A percentile compares a stretch with the other conserved stretches of the same genome.
These are phyloP conservation scores for Lophura nycthemera DNA, from an alignment of 2,113 vertebrate genomes.

Conservation along the genomic window DNA sequence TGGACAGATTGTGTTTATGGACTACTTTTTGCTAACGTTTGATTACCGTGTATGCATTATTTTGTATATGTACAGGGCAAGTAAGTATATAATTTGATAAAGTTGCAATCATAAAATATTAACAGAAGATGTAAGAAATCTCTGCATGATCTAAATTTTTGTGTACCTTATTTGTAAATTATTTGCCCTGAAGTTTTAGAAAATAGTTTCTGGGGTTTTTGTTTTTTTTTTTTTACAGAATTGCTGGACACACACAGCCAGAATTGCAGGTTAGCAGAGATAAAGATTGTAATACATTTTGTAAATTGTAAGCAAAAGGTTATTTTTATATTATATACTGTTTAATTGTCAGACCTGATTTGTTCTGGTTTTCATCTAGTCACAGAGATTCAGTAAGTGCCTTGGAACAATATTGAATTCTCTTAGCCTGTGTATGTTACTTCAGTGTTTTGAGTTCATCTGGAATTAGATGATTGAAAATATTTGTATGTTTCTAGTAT, in stretches of 20 bases:
- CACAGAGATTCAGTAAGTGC: slow-evolving; percentile 91
- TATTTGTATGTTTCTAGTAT: slow-evolving; percentile 84
- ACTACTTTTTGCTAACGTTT: slow-evolving; percentile 89
- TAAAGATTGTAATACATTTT: slow-evolving; percentile 96
- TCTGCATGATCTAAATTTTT: slow-evolving; percentile 90
- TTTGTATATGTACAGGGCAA: slow-evolving; percentile 96
- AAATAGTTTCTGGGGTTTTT: slow-evolving; percentile 85
- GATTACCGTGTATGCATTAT: slow-evolving; percentile 88
- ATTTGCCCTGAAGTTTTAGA: slow-evolving; percentile 91
- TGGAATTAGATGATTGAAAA: slow-evolving; percentile 76
- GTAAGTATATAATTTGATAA: slow-evolving; percentile 93
- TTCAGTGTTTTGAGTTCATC: slow-evolving; percentile 77
- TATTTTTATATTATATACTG: slow-evolving; percentile 98
- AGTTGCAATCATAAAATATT: slow-evolving; percentile 91
- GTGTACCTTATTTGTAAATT: slow-evolving; percentile 94
- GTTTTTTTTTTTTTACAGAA: slow-evolving; percentile 71
- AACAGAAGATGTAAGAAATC: slow-evolving; percentile 99
- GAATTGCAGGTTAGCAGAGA: slow-evolving; percentile 84
- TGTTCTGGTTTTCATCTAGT: slow-evolving; percentile 82
- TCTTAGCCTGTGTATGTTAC: slow-evolving; percentile 80
- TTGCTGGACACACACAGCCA: slow-evolving; percentile 83
- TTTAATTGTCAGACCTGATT: slow-evolving; percentile 84
- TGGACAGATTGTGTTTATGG: slow-evolving; percentile 85
- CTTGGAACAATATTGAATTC: slow-evolving; percentile 89
- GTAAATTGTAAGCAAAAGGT: slow-evolving; percentile 99